Conservation (phyloP, 2,113 vertebrate species). For the Typhlomys cinereus region DNA sequence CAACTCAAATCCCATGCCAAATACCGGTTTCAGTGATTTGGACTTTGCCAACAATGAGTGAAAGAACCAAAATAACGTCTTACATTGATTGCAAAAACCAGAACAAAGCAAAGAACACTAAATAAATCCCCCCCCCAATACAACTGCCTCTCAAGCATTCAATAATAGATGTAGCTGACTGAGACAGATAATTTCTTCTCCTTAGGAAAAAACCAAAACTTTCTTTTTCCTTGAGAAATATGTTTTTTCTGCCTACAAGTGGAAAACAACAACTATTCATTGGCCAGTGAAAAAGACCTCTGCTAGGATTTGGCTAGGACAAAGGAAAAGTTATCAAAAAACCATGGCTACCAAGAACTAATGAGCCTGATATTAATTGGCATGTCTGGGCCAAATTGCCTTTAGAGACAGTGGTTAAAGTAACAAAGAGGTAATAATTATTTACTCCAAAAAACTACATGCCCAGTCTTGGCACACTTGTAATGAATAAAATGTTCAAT, state of each 20-base stretch:
- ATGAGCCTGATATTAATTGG: constrained; percentile 83
- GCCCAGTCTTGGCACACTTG: constrained; percentile 68
- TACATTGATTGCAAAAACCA: background rate
- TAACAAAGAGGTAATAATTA: constrained; percentile 75
- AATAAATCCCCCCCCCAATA: too few relatives aligned
- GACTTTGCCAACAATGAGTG: background rate
- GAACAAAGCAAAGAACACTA: too few relatives aligned
- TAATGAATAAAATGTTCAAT: constrained; percentile 66
- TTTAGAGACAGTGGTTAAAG: constrained; percentile 79
- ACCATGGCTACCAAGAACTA: constrained; percentile 80
- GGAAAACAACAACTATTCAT: constrained; percentile 58
- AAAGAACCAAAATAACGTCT: background rate
- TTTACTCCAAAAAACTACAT: constrained; percentile 75
- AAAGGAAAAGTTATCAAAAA: constrained; percentile 76
- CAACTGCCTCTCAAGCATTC: too few relatives aligned
- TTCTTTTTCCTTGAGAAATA: constrained; percentile 31
- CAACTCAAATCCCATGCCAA: background rate
- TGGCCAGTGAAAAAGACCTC: constrained; percentile 51
- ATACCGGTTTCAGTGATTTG: constrained; percentile 20
- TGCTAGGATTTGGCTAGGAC: constrained; percentile 77
- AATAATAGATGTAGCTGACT: background rate
- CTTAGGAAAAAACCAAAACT: background rate
- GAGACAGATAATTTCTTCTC: background rate
- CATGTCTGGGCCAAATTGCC: constrained; percentile 81
- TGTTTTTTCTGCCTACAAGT: constrained; percentile 28